phyloP scores from a whole-genome alignment of 2,797 vertebrate genomes.

The Bovichtus diacanthus region DNA sequence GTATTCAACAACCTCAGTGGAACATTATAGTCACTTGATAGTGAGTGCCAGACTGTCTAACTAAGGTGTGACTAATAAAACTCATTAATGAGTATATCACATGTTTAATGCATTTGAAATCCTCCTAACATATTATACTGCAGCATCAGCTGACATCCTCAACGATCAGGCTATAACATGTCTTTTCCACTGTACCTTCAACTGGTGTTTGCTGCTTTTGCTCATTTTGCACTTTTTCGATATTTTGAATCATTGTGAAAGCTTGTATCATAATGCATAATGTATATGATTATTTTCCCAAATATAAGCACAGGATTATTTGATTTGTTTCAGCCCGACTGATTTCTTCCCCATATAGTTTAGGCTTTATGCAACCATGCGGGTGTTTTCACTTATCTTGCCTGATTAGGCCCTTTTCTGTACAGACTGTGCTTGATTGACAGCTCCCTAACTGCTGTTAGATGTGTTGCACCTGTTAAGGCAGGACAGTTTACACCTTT shows the following conservation, averaged over 20 bases:
- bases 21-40: conserved; percentile 17
- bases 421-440: not conserved
- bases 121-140: conserved; percentile 12
- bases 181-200: conserved; percentile 29
- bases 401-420: conserved; percentile 5
- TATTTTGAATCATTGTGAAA: conserved; percentile 57
- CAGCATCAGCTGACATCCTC: conserved; percentile 9
- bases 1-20: not conserved
- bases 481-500: not conserved
- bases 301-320: conserved; percentile 76
- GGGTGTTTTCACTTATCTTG: conserved; percentile 2
- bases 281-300: conserved; percentile 73
- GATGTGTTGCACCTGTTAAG: not conserved
- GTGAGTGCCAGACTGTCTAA: not conserved
- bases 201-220: conserved; percentile 60
- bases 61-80: conserved; percentile 1
- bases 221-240: conserved; percentile 68
- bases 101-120: conserved; percentile 24
- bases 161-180: conserved; percentile 6
- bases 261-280: conserved; percentile 67
- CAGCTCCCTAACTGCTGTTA: not conserved
- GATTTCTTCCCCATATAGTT: conserved; percentile 14
- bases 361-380: not conserved
- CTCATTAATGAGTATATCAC: not conserved
- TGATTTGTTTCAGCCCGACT: conserved; percentile 49